Evolutionary conservation across 2,888 invertebrate species (phyloP).

Genomic region (Danaus chrysippus): DNA sequence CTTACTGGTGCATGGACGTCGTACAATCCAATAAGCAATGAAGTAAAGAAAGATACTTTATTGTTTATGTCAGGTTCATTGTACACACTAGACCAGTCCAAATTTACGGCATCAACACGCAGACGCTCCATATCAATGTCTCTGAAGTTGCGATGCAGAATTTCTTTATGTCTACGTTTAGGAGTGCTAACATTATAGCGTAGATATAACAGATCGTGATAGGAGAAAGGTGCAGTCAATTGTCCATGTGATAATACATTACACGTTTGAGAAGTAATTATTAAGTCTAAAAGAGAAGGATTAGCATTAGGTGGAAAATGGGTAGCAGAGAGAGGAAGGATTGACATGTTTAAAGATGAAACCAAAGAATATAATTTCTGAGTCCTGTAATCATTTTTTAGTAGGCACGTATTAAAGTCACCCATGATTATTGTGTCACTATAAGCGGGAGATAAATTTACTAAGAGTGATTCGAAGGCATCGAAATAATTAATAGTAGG

Average conservation of each 20-base stretch:
- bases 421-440: background rate
- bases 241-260: constrained; percentile 28
- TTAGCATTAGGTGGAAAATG: constrained; percentile 22
- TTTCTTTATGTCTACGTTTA: constrained; percentile 8
- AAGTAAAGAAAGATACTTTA: background rate
- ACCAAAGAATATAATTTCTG: background rate
- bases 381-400: background rate
- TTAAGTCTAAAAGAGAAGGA: constrained; percentile 20
- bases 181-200: constrained; percentile 15
- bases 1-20: too few relatives aligned
- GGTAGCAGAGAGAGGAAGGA: constrained; percentile 19
- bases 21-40: too few relatives aligned
- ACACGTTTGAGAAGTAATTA: constrained; percentile 11
- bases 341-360: constrained; percentile 17
- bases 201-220: constrained; percentile 19
- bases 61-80: too few relatives aligned
- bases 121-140: background rate
- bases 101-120: constrained; percentile 1
- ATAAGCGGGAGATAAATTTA: background rate
- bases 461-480: constrained; percentile 4
- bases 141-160: constrained; percentile 11
- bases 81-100: too few relatives aligned
- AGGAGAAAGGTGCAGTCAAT: constrained; percentile 20
- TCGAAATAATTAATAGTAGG: constrained; percentile 9
- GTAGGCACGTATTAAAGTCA: background rate